Conservation (phyloP, 2,888 invertebrate species). For the Thumatha senex region DNA sequence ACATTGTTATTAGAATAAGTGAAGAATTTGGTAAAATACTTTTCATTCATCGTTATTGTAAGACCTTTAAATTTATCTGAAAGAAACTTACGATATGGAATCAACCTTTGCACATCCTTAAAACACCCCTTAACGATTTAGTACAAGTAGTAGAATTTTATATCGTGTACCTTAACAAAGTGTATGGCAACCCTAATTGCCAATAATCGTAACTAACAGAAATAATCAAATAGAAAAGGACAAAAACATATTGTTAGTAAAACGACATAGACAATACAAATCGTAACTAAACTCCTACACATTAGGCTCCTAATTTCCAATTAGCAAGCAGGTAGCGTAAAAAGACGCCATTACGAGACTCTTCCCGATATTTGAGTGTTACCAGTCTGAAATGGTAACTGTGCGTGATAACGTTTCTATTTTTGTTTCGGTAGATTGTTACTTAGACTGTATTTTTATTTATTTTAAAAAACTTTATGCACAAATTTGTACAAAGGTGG, state of each 20-base stretch:
- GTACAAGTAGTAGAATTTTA: neutral
- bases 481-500: too few relatives aligned
- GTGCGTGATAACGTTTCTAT: too few relatives aligned
- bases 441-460: too few relatives aligned
- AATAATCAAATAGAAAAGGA: constrained; percentile 58
- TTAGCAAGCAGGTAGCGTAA: constrained; percentile 82
- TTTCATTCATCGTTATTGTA: too few relatives aligned
- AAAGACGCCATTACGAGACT: constrained; percentile 77
- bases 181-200: constrained; percentile 4
- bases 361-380: constrained; percentile 50
- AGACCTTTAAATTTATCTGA: too few relatives aligned
- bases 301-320: constrained; percentile 79
- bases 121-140: neutral
- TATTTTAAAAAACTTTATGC: too few relatives aligned
- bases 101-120: too few relatives aligned
- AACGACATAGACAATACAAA: constrained; percentile 64
- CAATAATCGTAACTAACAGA: constrained; percentile 30
- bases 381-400: constrained; percentile 17
- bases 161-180: constrained; percentile 11
- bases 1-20: constrained; percentile 20
- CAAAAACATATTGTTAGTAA: constrained; percentile 58
- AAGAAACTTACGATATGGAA: neutral
- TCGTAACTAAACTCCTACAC: constrained; percentile 75
- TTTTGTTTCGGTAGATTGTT: too few relatives aligned
- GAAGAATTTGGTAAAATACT: constrained; percentile 1